Base-by-base conservation (phyloP, 2,888 invertebrate genomes). In the Lithodes maja region DNA sequence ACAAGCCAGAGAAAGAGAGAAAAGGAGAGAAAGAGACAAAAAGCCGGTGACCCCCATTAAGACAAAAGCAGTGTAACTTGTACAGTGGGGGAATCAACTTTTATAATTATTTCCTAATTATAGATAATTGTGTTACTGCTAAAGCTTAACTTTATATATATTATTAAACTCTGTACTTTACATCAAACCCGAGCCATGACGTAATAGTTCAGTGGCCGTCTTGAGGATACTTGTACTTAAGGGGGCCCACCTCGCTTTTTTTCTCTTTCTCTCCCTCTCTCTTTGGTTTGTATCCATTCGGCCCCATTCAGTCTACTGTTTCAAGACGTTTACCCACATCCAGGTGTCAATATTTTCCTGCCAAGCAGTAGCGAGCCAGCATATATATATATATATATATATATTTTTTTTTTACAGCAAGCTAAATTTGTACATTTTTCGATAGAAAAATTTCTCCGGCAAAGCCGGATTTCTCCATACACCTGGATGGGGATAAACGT, bases 51-150 rank as follows among this genome's bases (percentile, higher is more conserved):
- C 33, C 33, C 33, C 33, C 33, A 33, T 33, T 33, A 33, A 33
- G 33, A 33, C 33, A 33, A 33, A 33, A 33, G 33, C 33, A 12
- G n/a, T n/a, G 71, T n/a, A 81, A 74, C 81, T 69, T 86, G 86
- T 86, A 86, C 80, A 81, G 61, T 86, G 86, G 86, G 71, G 54
- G 69, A 61, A 81, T 85, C 74, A 75, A 55, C 81, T 86, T 74
- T 71, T 12, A n/a, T 71, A 12, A 71, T 71, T 71, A 17, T 71
- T 71, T 5, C n/a, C 12, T 71, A 1, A 71, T 71, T 71, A 17
- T 71, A 71, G 17, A 71, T 71, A 71, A 61, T 71, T 71, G n/a
- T 12, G 5, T n/a, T 71, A n/a, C 17, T n/a, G 71, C 17, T 71
- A 71, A n/a, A 71, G n/a, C 17, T 5, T 71, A n/a, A 33, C 33